Percentiles rank a stretch among this genome's conserved stretches.
phyloP scores from a whole-genome alignment of 2,113 vertebrate species.

The Panurus biarmicus region DNA sequence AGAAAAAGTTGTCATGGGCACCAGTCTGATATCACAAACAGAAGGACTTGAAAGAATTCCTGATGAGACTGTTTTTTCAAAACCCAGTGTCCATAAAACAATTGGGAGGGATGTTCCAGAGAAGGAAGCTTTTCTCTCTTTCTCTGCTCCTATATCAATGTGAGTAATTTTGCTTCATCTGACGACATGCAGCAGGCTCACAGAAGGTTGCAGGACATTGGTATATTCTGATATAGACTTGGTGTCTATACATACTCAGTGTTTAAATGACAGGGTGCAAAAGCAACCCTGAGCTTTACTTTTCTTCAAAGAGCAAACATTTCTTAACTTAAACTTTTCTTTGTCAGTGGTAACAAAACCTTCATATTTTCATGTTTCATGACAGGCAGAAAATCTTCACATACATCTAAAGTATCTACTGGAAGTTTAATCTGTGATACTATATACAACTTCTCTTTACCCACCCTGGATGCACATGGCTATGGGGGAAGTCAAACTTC shows the following conservation, averaged over 20 bases:
- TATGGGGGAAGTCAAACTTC: neutral
- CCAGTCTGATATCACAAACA: neutral
- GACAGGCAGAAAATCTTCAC: neutral
- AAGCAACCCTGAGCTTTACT: neutral
- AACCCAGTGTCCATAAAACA: neutral
- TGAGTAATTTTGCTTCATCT: neutral
- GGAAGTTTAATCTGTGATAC: neutral
- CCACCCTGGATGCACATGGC: fast-evolving
- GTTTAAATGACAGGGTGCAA: neutral
- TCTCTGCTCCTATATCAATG: neutral
- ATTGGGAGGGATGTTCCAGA: neutral
- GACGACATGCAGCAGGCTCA: neutral
- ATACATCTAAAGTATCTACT: neutral
- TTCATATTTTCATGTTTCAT: neutral
- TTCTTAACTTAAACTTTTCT: neutral
- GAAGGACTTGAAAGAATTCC: neutral
- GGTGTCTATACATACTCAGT: neutral
- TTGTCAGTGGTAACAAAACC: neutral
- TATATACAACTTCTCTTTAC: neutral
- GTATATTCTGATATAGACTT: neutral
- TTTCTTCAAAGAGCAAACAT: neutral
- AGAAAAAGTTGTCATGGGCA: neutral
- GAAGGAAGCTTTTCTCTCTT: neutral
- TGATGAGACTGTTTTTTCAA: neutral
- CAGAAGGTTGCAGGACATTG: neutral